Evolutionary conservation across 1,140 invertebrate species (phyloP).

Genomic region (Euwallacea fornicatus): DNA sequence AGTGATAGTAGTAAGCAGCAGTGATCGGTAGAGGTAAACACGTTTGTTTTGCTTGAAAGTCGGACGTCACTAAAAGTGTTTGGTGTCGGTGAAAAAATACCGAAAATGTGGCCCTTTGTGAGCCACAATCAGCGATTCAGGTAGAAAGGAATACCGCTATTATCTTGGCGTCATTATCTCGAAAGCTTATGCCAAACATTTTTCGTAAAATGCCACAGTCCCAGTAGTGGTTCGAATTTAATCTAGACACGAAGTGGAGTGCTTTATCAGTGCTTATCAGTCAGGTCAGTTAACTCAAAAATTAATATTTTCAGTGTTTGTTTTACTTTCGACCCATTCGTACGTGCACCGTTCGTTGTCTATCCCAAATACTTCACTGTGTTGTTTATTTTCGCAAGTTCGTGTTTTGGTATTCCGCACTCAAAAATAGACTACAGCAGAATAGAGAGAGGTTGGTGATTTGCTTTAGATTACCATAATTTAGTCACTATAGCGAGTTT

Average conservation of each 20-base stretch:
- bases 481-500: too few species aligned
- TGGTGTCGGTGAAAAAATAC: not conserved
- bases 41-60: not conserved
- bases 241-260: slow-evolving; percentile 4
- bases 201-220: slow-evolving; percentile 15
- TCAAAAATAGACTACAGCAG: too few species aligned
- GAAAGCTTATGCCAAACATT: slow-evolving; percentile 28
- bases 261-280: slow-evolving; percentile 20
- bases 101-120: not conserved
- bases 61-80: not conserved
- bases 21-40: not conserved
- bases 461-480: too few species aligned
- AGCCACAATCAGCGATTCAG: not conserved
- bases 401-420: too few species aligned
- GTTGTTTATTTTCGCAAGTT: too few species aligned
- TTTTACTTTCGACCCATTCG: slow-evolving; percentile 27
- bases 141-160: slow-evolving; percentile 16
- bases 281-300: slow-evolving; percentile 35
- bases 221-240: slow-evolving; percentile 6
- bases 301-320: slow-evolving; percentile 33
- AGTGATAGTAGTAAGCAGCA: not conserved
- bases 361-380: too few species aligned
- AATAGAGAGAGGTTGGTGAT: too few species aligned
- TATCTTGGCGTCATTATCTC: slow-evolving; percentile 20
- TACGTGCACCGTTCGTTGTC: slow-evolving; percentile 18